These are phyloP conservation scores for Drosophila saltans DNA, from an alignment of 1,140 invertebrate genomes.

Conservation along the genomic window DNA sequence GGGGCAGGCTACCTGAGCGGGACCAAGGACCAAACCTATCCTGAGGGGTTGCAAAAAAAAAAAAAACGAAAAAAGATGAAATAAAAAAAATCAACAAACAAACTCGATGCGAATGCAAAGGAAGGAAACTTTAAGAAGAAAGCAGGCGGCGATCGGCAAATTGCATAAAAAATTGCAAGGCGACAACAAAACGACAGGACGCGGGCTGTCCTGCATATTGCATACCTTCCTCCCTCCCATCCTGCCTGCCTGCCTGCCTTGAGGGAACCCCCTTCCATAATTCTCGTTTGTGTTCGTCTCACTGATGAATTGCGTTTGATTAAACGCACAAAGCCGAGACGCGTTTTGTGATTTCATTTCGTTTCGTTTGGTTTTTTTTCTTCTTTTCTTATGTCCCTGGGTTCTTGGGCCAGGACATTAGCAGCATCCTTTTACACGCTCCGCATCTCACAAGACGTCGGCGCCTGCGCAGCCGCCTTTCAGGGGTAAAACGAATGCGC, in stretches of 20 bases:
- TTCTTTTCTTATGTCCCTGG: slow-evolving; percentile 2
- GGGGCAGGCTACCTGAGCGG: slow-evolving; percentile 56
- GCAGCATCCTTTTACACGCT: slow-evolving; percentile 78
- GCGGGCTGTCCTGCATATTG: slow-evolving; percentile 40
- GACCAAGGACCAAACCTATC: slow-evolving; percentile 24
- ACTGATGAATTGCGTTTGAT: slow-evolving; percentile 67
- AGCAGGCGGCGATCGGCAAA: slow-evolving; percentile 65
- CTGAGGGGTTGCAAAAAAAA: slow-evolving; percentile 37
- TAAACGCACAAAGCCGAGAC: slow-evolving; percentile 64
- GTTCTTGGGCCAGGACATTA: slow-evolving; percentile 61
- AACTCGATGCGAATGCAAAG: slow-evolving; percentile 10
- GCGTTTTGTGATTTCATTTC: slow-evolving; percentile 15
- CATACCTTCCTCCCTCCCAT: background rate
- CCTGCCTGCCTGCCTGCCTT: background rate
- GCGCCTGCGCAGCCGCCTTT: slow-evolving; percentile 70
- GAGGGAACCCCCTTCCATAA: background rate
- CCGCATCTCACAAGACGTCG: slow-evolving; percentile 49
- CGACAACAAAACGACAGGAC: slow-evolving; percentile 37
- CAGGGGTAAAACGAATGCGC: slow-evolving; percentile 61
- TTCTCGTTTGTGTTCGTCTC: background rate
- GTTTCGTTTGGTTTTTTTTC: slow-evolving; percentile 15
- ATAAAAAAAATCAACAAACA: background rate
- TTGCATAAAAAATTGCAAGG: slow-evolving; percentile 80
- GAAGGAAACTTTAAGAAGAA: slow-evolving; percentile 47
- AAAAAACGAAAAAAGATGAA: background rate